These are phyloP conservation scores for human (Homo sapiens) DNA, from an alignment of 2,113 vertebrate species.

Conservation along the genomic window GRCh38 chr16:72994501-72995000, in stretches of 20 bases:
- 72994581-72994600: background rate
- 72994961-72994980: background rate
- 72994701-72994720: slow-evolving; percentile 77
- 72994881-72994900: slow-evolving; percentile 53
- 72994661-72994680: background rate
- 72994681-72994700: slow-evolving; percentile 68
- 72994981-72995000: background rate
- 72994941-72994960: background rate
- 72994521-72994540: background rate
- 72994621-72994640: background rate
- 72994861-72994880: slow-evolving; percentile 58
- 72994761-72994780: slow-evolving; percentile 75
- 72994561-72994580: accelerated
- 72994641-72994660: background rate
- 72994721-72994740: slow-evolving; percentile 81
- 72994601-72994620: background rate
- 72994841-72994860: slow-evolving; percentile 57
- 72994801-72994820: slow-evolving; percentile 53
- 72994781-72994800: slow-evolving; percentile 71
- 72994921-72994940: background rate
- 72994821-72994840: slow-evolving; percentile 73
- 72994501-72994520: background rate
- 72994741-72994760: slow-evolving; percentile 71
- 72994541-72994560: accelerated
- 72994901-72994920: background rate